A percentile compares a stretch with the other conserved stretches of the same genome.
Evolutionary conservation across 2,888 invertebrate species (phyloP).

Genomic region (Eupeodes luniger): DNA sequence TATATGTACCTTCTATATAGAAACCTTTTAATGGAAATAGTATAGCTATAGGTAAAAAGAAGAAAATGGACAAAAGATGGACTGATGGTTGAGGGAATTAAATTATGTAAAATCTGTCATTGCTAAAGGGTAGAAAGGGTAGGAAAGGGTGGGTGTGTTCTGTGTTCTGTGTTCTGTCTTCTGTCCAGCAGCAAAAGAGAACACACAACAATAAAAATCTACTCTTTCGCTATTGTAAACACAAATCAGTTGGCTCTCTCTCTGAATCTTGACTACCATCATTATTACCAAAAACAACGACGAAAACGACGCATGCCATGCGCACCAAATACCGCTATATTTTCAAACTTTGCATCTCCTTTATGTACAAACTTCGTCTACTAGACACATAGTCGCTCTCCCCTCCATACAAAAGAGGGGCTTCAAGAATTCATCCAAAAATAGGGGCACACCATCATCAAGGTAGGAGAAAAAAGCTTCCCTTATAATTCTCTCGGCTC

Average conservation of each 20-base stretch:
- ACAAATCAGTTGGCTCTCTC: slow-evolving; percentile 37
- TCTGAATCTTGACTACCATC: background rate
- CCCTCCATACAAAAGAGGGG: slow-evolving; percentile 30
- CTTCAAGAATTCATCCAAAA: slow-evolving; percentile 59
- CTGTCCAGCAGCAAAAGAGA: slow-evolving; percentile 41
- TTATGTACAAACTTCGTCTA: slow-evolving; percentile 28
- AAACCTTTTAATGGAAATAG: background rate
- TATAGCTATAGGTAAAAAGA: no score
- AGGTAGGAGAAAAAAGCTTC: slow-evolving; percentile 62
- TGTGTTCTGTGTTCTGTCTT: background rate
- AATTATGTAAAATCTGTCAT: slow-evolving; percentile 71
- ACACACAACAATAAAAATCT: background rate
- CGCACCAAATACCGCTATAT: slow-evolving; percentile 26
- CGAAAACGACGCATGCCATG: slow-evolving; percentile 51
- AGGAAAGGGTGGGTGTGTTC: background rate
- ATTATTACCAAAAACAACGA: background rate
- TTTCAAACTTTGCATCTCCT: slow-evolving; percentile 35
- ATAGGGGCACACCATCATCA: slow-evolving; percentile 37
- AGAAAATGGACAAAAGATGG: background rate
- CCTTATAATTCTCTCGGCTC: slow-evolving; percentile 17
- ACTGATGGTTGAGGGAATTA: slow-evolving; percentile 32
- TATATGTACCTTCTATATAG: no score
- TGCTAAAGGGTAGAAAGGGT: background rate
- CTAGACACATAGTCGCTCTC: slow-evolving; percentile 32
- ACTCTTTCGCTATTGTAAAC: slow-evolving; percentile 62